Evolutionary conservation across 2,888 invertebrate species (phyloP), one percentile per base, ranked within the genome.

Genomic region (Plemyria rubiginata): DNA sequence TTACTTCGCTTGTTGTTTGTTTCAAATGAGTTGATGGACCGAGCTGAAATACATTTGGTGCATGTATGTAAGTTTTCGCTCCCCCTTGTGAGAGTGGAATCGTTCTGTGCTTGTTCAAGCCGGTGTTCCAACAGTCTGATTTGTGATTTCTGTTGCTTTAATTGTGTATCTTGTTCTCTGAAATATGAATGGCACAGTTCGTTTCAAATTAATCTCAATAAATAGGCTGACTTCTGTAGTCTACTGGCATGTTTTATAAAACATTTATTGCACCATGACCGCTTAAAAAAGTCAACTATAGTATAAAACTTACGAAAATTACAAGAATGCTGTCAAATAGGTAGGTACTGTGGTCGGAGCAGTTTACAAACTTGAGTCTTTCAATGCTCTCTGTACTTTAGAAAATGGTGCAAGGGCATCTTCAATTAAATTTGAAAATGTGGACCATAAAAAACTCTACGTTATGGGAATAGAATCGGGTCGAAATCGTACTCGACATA

Each of bases 131-230:
- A 67, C 1, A 62, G 50, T 2, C 66, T 51, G 41, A 90, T 78
- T 8, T 78, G 41, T 0, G 62, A 59, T 11, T 86, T 82, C 61
- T 88, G 88, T 52, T 79, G 75, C 66, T 81, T 79, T 13, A 89
- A 80, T 49, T 71, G 73, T 4, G 78, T 70, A 62, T 86, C 82
- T 76, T 84, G 85, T 46, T 83, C 81, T 50, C 88, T 89, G 75
- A 15, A 50, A 29, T 6, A 71, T 74, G 13, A 56, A 43, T 51
- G 28, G 12, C 8, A 8, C 5, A 7, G 7, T 38, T 11, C 0
- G 11, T 38, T 38, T 38, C 36, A 3, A 32, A 38, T 32, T 32
- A 8, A 32, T 32, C 32, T 1, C 32, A 11, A 36, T 11, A 9
- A 36, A 36, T 11, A 36, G 6, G 11, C 3, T 8, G 8, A 36